These are phyloP conservation scores for Drosophila melanogaster DNA, from an alignment of 1,140 invertebrate species.

Conservation along the genomic window DNA sequence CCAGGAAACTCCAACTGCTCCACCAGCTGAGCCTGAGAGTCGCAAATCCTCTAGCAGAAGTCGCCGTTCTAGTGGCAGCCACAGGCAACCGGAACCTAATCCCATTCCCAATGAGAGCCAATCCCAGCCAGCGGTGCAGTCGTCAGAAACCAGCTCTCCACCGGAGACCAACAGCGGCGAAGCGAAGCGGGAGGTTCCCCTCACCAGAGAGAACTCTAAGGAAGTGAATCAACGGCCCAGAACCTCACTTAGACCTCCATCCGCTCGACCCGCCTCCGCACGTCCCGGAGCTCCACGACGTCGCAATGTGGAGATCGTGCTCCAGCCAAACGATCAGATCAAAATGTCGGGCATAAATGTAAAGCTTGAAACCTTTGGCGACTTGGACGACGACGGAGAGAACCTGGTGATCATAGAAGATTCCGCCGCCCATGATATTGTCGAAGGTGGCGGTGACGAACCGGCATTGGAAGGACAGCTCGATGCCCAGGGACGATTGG, in stretches of 20 bases:
- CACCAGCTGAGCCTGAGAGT: slow-evolving; percentile 40
- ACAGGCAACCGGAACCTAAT: slow-evolving; percentile 27
- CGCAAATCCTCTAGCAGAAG: slow-evolving; percentile 65
- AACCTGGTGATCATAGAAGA: slow-evolving; percentile 86
- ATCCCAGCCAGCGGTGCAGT: slow-evolving; percentile 11
- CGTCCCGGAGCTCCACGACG: slow-evolving; percentile 91
- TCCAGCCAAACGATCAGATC: slow-evolving; percentile 85
- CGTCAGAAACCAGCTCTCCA: slow-evolving; percentile 6
- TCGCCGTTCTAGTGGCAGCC: slow-evolving; percentile 62
- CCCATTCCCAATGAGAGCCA: not conserved
- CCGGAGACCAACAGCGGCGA: slow-evolving; percentile 29
- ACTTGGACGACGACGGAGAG: slow-evolving; percentile 86
- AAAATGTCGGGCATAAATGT: slow-evolving; percentile 88
- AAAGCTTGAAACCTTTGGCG: slow-evolving; percentile 88
- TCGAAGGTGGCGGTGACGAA: slow-evolving; percentile 29
- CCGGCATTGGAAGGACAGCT: slow-evolving; percentile 73
- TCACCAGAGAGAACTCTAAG: slow-evolving; percentile 73
- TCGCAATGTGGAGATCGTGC: slow-evolving; percentile 86
- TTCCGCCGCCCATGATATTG: slow-evolving; percentile 69
- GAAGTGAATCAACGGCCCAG: slow-evolving; percentile 81
- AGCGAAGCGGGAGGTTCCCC: slow-evolving; percentile 58
- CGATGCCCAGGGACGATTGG: slow-evolving; percentile 87
- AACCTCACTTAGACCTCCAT: slow-evolving; percentile 87
- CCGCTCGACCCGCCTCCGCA: slow-evolving; percentile 90
- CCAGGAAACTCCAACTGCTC: slow-evolving; percentile 22